These are phyloP conservation scores for Pollicipes pollicipes DNA, from an alignment of 1,140 invertebrate genomes.

Conservation along the genomic window DNA sequence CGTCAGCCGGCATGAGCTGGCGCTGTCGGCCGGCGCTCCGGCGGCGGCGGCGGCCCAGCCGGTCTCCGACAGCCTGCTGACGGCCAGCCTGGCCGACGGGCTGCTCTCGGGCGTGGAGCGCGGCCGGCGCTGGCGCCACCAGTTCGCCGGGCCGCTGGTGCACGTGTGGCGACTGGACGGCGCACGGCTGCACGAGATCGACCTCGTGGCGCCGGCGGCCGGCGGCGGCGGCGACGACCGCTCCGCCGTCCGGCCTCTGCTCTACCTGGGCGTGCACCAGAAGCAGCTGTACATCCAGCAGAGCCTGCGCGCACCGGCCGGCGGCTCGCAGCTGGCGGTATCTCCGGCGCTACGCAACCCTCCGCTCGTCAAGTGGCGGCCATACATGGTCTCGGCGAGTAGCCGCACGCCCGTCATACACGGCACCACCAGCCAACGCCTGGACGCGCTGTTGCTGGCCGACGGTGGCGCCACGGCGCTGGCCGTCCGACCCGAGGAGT, in stretches of 20 bases:
- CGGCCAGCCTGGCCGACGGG: slow-evolving; percentile 3
- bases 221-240: too few species aligned
- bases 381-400: slow-evolving; percentile 22
- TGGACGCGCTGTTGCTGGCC: neutral
- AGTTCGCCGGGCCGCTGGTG: slow-evolving; percentile 67
- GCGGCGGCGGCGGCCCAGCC: slow-evolving; percentile 55
- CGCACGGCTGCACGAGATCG: slow-evolving; percentile 43
- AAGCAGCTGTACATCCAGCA: slow-evolving; percentile 44
- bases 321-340: neutral
- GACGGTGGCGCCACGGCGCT: neutral
- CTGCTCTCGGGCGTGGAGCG: slow-evolving; percentile 45
- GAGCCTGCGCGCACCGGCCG: slow-evolving; percentile 9
- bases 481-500: neutral
- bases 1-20: slow-evolving; percentile 67
- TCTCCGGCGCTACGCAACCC: neutral
- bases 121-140: slow-evolving; percentile 56
- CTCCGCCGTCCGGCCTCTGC: slow-evolving; percentile 33
- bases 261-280: slow-evolving; percentile 74
- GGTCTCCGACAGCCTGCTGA: slow-evolving; percentile 25
- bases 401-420: neutral
- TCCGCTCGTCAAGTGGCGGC: slow-evolving; percentile 26
- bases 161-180: slow-evolving; percentile 54
- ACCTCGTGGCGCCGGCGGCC: slow-evolving; percentile 39
- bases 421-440: neutral
- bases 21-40: slow-evolving; percentile 40